phyloP scores from a whole-genome alignment of 2,113 vertebrate genomes.

The Sturnira hondurensis region DNA sequence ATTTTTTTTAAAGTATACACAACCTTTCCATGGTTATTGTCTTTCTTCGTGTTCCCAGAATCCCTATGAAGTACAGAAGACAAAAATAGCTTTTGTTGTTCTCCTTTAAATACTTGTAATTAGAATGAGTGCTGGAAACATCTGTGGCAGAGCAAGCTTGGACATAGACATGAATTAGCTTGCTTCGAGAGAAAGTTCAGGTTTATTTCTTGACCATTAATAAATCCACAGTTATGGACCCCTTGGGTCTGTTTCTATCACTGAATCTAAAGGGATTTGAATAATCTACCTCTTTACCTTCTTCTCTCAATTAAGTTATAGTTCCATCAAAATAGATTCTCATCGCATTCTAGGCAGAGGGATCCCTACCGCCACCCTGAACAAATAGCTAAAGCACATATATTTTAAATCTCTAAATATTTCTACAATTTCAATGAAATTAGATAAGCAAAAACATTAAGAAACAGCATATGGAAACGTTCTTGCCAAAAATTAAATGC shows the following conservation, averaged over 20 bases:
- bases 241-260: neutral
- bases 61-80: neutral
- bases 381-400: neutral
- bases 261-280: neutral
- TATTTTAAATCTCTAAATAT: neutral
- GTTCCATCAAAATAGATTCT: conserved; percentile 8
- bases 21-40: neutral
- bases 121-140: neutral
- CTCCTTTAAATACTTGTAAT: conserved; percentile 24
- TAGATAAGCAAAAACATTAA: neutral
- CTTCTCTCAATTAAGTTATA: neutral
- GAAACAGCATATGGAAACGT: neutral
- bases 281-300: neutral
- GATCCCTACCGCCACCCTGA: neutral
- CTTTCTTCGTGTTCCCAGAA: neutral
- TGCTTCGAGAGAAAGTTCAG: neutral
- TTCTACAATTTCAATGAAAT: neutral
- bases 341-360: neutral
- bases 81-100: neutral
- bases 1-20: neutral
- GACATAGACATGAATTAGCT: neutral
- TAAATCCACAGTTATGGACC: neutral
- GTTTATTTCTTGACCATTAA: neutral
- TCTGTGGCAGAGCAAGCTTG: neutral
- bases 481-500: neutral